Evolutionary conservation across 1,140 invertebrate species (phyloP).

Genomic region (Diachasma alloeum): DNA sequence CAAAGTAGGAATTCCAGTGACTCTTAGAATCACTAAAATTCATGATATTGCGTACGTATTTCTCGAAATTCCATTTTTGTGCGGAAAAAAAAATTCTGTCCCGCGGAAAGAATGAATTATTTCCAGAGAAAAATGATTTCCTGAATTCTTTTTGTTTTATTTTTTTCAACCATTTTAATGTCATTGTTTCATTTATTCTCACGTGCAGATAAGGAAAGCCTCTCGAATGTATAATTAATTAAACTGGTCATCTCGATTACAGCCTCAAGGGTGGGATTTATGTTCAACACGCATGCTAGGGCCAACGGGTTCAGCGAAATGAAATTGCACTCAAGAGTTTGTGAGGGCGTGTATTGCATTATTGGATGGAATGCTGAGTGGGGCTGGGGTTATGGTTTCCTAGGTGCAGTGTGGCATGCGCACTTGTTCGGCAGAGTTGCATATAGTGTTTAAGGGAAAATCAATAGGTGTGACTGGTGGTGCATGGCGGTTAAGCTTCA

Average conservation of each 20-base stretch:
- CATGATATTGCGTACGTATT: not conserved
- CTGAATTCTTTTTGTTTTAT: not conserved
- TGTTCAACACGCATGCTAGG: not conserved
- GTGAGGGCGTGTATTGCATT: conserved; percentile 3
- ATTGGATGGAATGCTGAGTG: not conserved
- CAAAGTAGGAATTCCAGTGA: not conserved
- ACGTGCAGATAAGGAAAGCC: not conserved
- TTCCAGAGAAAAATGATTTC: not conserved
- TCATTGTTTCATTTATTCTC: not conserved
- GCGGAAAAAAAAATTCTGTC: not conserved
- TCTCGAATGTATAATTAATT: conserved; percentile 57
- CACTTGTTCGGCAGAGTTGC: not conserved
- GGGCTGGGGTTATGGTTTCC: not conserved
- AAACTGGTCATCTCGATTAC: conserved; percentile 58
- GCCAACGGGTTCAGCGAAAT: not conserved
- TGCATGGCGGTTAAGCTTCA: not conserved
- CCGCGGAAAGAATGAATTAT: not conserved
- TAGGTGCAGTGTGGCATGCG: not conserved
- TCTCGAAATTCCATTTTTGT: not conserved
- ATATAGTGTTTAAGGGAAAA: not conserved
- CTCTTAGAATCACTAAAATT: conserved; percentile 3
- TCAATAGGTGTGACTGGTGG: conserved; percentile 1
- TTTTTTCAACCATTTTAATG: not conserved
- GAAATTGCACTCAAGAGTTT: not conserved
- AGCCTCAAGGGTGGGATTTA: conserved; percentile 41